Conservation (phyloP, 2,113 vertebrate genomes). For the Corvus hawaiiensis region DNA sequence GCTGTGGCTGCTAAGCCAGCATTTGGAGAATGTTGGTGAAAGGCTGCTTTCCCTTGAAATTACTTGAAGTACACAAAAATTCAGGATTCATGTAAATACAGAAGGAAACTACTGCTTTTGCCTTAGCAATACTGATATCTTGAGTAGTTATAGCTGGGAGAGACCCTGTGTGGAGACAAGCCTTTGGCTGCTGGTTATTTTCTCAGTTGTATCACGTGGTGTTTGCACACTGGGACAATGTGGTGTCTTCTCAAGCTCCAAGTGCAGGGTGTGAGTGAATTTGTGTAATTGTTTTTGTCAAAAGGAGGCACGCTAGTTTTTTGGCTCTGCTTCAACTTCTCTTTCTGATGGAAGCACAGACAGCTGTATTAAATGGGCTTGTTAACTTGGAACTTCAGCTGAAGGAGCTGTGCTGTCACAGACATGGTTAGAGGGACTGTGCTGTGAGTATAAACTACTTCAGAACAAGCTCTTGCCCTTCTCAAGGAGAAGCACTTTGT, state of each 20-base stretch:
- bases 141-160: background rate
- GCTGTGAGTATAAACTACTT: background rate
- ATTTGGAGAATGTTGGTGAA: background rate
- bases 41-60: background rate
- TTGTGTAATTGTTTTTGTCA: background rate
- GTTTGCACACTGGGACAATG: background rate
- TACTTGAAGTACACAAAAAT: background rate
- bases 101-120: background rate
- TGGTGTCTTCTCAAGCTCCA: background rate
- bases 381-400: background rate
- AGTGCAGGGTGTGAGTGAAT: background rate
- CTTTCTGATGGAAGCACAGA: background rate
- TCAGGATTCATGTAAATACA: background rate
- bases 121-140: background rate
- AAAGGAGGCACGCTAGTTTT: background rate
- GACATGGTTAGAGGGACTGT: background rate
- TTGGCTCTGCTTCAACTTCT: background rate
- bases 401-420: background rate
- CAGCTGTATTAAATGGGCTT: background rate
- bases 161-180: background rate
- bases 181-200: background rate
- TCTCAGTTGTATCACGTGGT: background rate
- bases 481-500: background rate
- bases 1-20: slow-evolving; percentile 24
- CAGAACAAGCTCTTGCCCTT: background rate